phyloP scores from a whole-genome alignment of 2,888 invertebrate genomes.

The Epinotia nisella region DNA sequence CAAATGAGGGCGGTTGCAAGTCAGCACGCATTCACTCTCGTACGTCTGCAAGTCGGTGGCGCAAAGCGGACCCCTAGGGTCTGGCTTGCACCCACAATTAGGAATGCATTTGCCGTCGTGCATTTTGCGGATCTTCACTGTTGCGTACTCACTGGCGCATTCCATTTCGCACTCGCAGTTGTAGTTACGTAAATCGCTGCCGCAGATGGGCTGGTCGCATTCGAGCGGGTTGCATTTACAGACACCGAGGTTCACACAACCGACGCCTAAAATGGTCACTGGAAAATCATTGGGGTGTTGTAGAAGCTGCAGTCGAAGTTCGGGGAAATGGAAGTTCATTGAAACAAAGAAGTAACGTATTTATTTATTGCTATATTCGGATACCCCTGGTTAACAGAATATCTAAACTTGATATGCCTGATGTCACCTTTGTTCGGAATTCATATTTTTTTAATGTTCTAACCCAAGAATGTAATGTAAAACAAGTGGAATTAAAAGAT shows the following conservation, averaged over 20 bases:
- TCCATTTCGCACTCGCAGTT: constrained; percentile 5
- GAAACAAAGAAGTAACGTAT: neutral
- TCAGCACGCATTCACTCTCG: constrained; percentile 3
- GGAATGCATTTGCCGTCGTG: neutral
- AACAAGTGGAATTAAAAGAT: too few relatives aligned
- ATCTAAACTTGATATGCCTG: neutral
- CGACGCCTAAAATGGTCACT: constrained; percentile 16
- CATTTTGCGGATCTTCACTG: neutral
- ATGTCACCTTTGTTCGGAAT: too few relatives aligned
- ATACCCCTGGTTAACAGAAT: neutral
- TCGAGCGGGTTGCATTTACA: constrained; percentile 19
- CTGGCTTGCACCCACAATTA: constrained; percentile 3
- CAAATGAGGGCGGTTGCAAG: constrained; percentile 20
- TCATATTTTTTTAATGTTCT: too few relatives aligned
- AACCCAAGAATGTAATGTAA: too few relatives aligned
- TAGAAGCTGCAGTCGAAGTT: neutral
- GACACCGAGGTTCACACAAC: neutral
- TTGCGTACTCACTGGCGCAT: neutral
- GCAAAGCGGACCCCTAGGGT: constrained; percentile 3
- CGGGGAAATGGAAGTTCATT: neutral
- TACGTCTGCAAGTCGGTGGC: constrained; percentile 17
- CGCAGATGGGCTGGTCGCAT: constrained; percentile 8
- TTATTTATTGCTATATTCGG: neutral
- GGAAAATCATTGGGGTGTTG: constrained; percentile 6
- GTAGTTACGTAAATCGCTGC: constrained; percentile 14